Base-by-base conservation (phyloP, 2,797 vertebrate species). In the Urophycis tenuis region DNA sequence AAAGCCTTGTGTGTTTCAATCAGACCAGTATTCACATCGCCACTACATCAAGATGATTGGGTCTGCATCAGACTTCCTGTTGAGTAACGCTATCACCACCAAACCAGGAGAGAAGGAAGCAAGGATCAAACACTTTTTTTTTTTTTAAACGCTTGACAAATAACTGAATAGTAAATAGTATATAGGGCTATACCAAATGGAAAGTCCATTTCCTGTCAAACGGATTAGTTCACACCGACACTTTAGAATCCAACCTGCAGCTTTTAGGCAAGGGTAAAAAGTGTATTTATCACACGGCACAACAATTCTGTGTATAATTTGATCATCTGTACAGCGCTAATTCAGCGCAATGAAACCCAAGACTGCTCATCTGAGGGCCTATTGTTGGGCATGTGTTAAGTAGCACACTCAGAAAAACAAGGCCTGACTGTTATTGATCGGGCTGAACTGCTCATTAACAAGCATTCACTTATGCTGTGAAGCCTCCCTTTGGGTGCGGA, bases 1-100 rank as follows among this genome's bases (percentile, higher is more conserved):
- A 15, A 41, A 12, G 53, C 78, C 60, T 72, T 71, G 39, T 39
- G 74, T 64, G 82, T 79, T 75, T 85, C 79, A 86, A 82, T 84
- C 76, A 82, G 70, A 77, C 33, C 75, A 36, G 69, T 15, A 79
- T 79, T 84, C 82, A 86, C 36, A 64, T 39, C 75, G 72, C 30
- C 30, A 75, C 69, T 72, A 72, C 74, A 67, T 34, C 70, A 2
- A 17, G 53, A 6, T 60, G 53, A 75, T 22, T 34, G 71, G 71
- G 72, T 60, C 64, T 31, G 2, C 41, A 78, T 19, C 53, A 10
- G 25, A 4, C 67, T 70, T 70, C 25, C 19, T 22, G 49, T n/a
- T 25, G 22, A 70, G 67, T 70, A 30, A 70, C 25, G 15, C 67
- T 70, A 17, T 12, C 29, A 70, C 29, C 14, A 5, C 67, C 17